Conservation (phyloP, 2,113 vertebrate species). For the Puntigrus tetrazona region DNA sequence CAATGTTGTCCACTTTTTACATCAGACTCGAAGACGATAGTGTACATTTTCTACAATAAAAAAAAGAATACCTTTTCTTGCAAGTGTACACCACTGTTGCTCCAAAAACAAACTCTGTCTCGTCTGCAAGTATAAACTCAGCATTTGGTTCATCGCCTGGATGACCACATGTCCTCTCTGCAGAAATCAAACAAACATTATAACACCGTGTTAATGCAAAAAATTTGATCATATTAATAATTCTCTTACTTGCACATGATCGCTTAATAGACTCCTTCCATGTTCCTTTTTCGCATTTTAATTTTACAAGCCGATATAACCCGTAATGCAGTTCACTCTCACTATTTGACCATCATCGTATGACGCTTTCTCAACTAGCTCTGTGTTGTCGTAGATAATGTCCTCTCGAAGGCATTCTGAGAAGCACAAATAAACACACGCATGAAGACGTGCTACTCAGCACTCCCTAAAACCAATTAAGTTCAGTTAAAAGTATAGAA, state of each 20-base stretch:
- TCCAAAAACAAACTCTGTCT: conserved; percentile 81
- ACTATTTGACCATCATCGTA: too few relatives aligned
- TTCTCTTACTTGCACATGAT: conserved; percentile 66
- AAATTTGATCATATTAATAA: not conserved
- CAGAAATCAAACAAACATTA: conserved; percentile 33
- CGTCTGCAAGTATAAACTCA: conserved; percentile 75
- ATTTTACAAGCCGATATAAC: too few relatives aligned
- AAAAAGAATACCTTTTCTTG: conserved; percentile 72
- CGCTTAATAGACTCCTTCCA: fast-evolving
- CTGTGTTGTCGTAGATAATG: too few relatives aligned
- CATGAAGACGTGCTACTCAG: too few relatives aligned
- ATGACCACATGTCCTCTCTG: conserved; percentile 84
- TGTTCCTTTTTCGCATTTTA: too few relatives aligned
- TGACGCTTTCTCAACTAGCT: too few relatives aligned
- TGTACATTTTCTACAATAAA: not conserved
- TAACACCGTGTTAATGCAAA: not conserved
- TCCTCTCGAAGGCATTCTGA: too few relatives aligned
- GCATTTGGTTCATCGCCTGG: conserved; percentile 84
- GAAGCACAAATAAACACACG: too few relatives aligned
- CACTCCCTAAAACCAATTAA: conserved; percentile 35
- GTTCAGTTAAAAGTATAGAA: not conserved
- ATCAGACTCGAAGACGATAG: too few relatives aligned
- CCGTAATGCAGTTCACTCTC: too few relatives aligned
- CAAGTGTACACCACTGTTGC: conserved; percentile 77
- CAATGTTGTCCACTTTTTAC: too few relatives aligned